Evolutionary conservation across 2,797 vertebrate genomes (phyloP).

Genomic region (Gobio occitaniae): DNA sequence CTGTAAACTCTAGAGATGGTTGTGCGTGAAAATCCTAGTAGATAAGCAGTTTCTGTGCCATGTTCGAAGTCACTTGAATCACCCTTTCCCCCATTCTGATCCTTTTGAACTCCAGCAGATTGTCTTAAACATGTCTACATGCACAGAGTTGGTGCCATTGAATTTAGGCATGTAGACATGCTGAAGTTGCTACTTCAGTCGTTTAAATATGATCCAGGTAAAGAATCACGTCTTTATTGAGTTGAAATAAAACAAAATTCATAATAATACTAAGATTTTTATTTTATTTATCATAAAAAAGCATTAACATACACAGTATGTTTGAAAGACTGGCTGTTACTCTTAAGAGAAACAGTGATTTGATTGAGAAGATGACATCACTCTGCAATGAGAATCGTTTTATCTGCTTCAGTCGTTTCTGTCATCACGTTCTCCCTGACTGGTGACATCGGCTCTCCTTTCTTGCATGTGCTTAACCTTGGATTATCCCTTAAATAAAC

Average conservation of each 20-base stretch:
- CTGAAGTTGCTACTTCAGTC: no score
- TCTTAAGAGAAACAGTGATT: slow-evolving; percentile 4
- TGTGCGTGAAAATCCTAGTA: no score
- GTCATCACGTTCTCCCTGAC: slow-evolving; percentile 82
- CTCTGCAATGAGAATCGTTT: slow-evolving; percentile 6
- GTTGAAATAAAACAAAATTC: slow-evolving; percentile 23
- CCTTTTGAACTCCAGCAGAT: no score
- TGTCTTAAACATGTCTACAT: no score
- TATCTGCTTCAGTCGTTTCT: slow-evolving; percentile 5
- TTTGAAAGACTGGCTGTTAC: slow-evolving; percentile 52
- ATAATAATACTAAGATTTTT: not conserved
- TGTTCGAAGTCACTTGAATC: no score
- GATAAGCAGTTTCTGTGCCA: no score
- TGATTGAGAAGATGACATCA: slow-evolving; percentile 4
- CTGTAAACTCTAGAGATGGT: no score
- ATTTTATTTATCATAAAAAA: slow-evolving; percentile 11
- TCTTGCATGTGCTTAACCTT: slow-evolving; percentile 76
- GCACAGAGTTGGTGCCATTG: no score
- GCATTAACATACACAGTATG: slow-evolving; percentile 71
- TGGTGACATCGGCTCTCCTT: slow-evolving; percentile 82
- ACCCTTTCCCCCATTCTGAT: no score
- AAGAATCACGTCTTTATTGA: slow-evolving; percentile 28
- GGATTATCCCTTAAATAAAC: slow-evolving; percentile 79
- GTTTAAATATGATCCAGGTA: not conserved
- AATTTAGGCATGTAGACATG: no score